Base-by-base conservation (phyloP, 92 coral and sea anemone species). In the Virgularia gustaviana region DNA sequence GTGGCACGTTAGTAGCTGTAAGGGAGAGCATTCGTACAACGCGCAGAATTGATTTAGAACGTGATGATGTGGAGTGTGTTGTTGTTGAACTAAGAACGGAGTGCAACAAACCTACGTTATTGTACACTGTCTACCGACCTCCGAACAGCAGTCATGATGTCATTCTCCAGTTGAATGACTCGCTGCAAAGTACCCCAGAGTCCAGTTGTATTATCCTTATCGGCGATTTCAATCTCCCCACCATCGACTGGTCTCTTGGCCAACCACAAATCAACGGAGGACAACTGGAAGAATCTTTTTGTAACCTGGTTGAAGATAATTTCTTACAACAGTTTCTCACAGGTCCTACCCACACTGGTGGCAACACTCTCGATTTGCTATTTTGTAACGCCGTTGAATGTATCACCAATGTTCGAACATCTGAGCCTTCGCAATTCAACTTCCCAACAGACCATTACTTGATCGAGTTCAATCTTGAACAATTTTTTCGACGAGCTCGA, bases 201-300 rank as follows among this genome's bases (percentile, higher is more conserved):
- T 80, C 82, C 35, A 65, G 63, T 31, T 27, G 37, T 24, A 24
- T 70, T 25, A 15, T 3, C 9, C 28, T 70, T 19, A 15, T 49
- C 42, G 89, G 82, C 29, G 86, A 82, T 57, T 82, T 82, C 70
- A 76, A 82, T 34, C 57, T 82, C 16, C 86, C 86, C 20, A 52
- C 47, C 19, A 28, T 51, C 30, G 34, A 70, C 59, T 70, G 76
- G 76, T 70, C 76, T 32, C 9, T 35, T 6, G 76, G 51, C n/a
- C 2, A 41, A 16, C 76, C 63, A 4, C 29, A 24, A 4, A 15
- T 8, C 22, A 49, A 33, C 10, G 29, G 45, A 22, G 18, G 2
- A 15, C 49, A 12, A 23, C 27, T 27, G 1, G 49, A 62, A 33
- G 70, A 36, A 25, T 12, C 3, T 4, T 62, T 62, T 35, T 62